phyloP scores from a whole-genome alignment of 1,140 invertebrate species.

The Drosophila pachea region DNA sequence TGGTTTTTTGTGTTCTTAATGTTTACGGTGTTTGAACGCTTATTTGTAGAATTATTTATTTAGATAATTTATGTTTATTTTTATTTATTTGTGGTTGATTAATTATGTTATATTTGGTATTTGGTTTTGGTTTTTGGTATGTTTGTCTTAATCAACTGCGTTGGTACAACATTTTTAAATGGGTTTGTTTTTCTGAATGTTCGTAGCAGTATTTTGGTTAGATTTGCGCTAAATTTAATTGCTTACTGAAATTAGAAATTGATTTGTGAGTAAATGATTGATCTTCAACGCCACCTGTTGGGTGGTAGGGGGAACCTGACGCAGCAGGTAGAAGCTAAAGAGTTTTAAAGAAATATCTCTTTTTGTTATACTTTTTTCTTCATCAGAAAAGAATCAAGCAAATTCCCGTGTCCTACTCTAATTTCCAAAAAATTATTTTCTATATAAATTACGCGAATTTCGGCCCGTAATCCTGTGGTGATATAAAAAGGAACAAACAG shows the following conservation, averaged over 20 bases:
- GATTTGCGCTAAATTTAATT: conserved; percentile 61
- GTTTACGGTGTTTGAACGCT: conserved; percentile 57
- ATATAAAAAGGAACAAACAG: conserved; percentile 51
- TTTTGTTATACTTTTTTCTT: background rate
- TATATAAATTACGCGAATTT: background rate
- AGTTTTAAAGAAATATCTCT: background rate
- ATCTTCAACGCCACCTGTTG: conserved; percentile 49
- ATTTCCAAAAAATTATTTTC: background rate
- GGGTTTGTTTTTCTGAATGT: conserved; percentile 53
- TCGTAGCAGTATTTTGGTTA: conserved; percentile 63
- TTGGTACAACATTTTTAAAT: conserved; percentile 73
- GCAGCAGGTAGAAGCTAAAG: conserved; percentile 14
- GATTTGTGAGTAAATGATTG: conserved; percentile 2
- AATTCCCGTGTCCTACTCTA: background rate
- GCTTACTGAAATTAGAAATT: conserved; percentile 56
- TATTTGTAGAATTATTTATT: conserved; percentile 59
- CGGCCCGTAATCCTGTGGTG: conserved; percentile 25
- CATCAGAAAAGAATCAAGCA: background rate
- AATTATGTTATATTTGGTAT: conserved; percentile 34
- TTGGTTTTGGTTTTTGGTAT: conserved; percentile 47
- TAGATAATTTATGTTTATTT: conserved; percentile 11
- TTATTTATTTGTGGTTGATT: conserved; percentile 15
- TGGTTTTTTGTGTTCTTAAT: conserved; percentile 44
- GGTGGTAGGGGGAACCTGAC: conserved; percentile 13
- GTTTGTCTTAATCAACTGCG: conserved; percentile 74